These are phyloP conservation scores for Bombyx mandarina DNA, from an alignment of 1,140 invertebrate genomes.

Conservation along the genomic window DNA sequence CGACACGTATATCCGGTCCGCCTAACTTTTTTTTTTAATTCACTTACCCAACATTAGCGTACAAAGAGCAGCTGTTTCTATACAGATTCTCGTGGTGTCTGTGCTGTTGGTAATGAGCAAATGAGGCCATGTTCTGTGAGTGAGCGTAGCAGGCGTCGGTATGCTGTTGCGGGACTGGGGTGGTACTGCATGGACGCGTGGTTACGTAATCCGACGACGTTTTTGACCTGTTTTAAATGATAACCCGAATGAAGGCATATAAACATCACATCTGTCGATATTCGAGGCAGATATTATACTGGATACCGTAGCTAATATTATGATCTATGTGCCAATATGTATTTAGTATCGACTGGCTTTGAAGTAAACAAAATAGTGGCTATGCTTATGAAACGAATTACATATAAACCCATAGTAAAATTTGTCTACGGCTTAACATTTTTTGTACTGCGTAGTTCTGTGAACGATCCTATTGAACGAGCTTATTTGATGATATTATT, in stretches of 20 bases:
- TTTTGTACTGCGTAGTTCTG: too few species aligned
- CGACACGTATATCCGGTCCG: too few species aligned
- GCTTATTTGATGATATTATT: too few species aligned
- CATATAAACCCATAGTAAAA: too few species aligned
- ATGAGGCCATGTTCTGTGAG: constrained; percentile 37
- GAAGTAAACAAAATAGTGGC: too few species aligned
- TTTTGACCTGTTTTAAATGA: constrained; percentile 29
- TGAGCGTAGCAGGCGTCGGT: constrained; percentile 50
- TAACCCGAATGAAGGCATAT: not conserved
- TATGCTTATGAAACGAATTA: too few species aligned
- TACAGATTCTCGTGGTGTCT: constrained; percentile 63
- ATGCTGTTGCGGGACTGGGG: constrained; percentile 39
- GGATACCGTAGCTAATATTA: too few species aligned
- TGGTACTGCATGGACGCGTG: constrained; percentile 32
- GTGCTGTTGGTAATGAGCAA: constrained; percentile 53
- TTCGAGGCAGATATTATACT: too few species aligned
- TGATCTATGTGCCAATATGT: too few species aligned
- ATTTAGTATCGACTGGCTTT: too few species aligned
- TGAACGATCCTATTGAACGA: too few species aligned
- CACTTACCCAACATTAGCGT: constrained; percentile 60
- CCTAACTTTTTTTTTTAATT: not conserved
- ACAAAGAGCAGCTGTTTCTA: constrained; percentile 66
- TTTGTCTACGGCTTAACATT: too few species aligned
- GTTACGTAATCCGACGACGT: constrained; percentile 40
- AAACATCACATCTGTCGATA: not conserved